A percentile compares a stretch with the other conserved stretches of the same genome.
phyloP scores from a whole-genome alignment of 2,797 vertebrate genomes.

The Spheniscus humboldti region DNA sequence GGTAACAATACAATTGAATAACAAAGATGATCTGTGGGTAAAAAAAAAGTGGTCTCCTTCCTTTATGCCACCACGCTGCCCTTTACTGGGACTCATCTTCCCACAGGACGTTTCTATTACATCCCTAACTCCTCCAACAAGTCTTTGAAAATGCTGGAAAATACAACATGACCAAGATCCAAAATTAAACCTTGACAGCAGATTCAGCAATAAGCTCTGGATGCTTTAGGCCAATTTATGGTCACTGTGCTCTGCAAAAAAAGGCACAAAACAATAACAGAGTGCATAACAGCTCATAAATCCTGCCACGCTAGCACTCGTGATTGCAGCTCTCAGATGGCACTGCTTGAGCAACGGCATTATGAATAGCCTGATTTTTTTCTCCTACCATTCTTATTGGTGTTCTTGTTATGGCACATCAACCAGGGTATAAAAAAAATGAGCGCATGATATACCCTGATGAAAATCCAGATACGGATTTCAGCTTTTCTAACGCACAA shows the following conservation, averaged over 20 bases:
- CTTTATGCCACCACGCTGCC: background rate
- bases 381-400: background rate
- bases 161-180: background rate
- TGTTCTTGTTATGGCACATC: background rate
- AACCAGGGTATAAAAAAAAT: background rate
- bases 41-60: background rate
- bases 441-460: background rate
- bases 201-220: background rate
- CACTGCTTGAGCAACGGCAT: background rate
- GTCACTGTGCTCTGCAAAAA: background rate
- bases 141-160: background rate
- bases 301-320: background rate
- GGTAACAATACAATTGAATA: background rate
- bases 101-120: background rate
- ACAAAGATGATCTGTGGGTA: background rate
- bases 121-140: background rate
- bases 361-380: background rate
- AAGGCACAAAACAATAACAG: background rate
- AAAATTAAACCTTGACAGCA: constrained; percentile 17
- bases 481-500: background rate
- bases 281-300: background rate
- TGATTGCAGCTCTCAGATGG: background rate
- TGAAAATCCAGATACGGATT: background rate
- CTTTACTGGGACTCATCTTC: background rate
- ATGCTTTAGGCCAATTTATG: background rate